Evolutionary conservation across 1,140 invertebrate species (phyloP).

Genomic region (Saxidomus purpurata): DNA sequence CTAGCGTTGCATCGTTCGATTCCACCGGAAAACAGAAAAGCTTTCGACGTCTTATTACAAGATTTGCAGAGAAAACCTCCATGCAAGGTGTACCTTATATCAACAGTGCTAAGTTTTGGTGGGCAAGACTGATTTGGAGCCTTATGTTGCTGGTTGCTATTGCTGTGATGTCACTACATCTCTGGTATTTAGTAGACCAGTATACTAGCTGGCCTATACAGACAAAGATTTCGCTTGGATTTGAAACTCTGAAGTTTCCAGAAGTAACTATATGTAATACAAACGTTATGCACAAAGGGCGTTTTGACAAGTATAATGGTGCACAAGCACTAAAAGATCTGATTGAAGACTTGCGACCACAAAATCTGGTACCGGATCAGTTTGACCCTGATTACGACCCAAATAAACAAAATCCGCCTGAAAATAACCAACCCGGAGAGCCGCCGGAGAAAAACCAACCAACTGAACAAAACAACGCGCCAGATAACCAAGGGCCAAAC

Average conservation of each 20-base stretch:
- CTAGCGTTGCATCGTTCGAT: constrained; percentile 26
- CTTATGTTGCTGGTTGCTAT: constrained; percentile 61
- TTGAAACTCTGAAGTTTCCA: constrained; percentile 72
- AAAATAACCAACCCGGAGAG: background rate
- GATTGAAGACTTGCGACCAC: constrained; percentile 26
- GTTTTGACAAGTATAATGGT: constrained; percentile 3
- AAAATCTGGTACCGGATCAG: constrained; percentile 58
- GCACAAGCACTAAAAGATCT: constrained; percentile 41
- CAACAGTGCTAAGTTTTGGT: constrained; percentile 55
- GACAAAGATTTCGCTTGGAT: constrained; percentile 60
- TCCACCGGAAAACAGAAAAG: constrained; percentile 59
- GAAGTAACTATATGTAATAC: constrained; percentile 79
- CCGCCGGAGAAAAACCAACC: too few relatives aligned
- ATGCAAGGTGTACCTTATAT: constrained; percentile 72
- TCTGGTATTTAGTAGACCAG: constrained; percentile 66
- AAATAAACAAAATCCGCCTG: background rate
- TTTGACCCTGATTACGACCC: constrained; percentile 41
- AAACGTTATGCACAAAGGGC: constrained; percentile 60
- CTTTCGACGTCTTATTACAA: constrained; percentile 41
- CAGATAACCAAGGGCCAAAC: too few relatives aligned
- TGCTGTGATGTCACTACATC: constrained; percentile 66
- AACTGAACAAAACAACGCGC: background rate
- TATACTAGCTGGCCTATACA: constrained; percentile 70
- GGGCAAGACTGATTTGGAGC: constrained; percentile 65
- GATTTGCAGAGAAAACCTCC: constrained; percentile 73